These are phyloP conservation scores for Conus betulinus DNA, from an alignment of 1,140 invertebrate genomes.

Conservation along the genomic window DNA sequence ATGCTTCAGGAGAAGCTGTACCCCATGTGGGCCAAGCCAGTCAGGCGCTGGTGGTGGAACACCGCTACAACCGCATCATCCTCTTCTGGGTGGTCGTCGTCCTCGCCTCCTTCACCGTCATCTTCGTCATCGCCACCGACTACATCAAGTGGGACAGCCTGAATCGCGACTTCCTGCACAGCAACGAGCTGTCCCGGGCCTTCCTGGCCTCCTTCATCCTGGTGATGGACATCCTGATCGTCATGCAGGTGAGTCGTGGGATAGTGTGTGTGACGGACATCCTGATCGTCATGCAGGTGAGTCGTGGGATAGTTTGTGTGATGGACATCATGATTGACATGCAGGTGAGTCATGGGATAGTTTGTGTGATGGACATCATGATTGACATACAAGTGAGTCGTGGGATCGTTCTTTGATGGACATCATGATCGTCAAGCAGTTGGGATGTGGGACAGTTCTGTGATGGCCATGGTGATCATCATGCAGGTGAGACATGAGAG, in stretches of 20 bases:
- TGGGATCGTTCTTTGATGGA: no score
- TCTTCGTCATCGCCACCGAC: slow-evolving; percentile 79
- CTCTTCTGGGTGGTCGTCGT: slow-evolving; percentile 78
- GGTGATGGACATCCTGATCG: slow-evolving; percentile 80
- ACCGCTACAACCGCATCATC: slow-evolving; percentile 76
- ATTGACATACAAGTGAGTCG: slow-evolving; percentile 78
- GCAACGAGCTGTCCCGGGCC: slow-evolving; percentile 78
- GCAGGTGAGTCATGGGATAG: slow-evolving; percentile 71
- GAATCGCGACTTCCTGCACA: slow-evolving; percentile 78
- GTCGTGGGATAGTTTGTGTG: slow-evolving; percentile 51
- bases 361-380: slow-evolving; percentile 77
- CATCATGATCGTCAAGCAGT: slow-evolving; percentile 77
- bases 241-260: slow-evolving; percentile 76
- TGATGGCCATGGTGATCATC: no score
- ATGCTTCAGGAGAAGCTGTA: slow-evolving; percentile 81
- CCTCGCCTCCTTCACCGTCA: slow-evolving; percentile 76
- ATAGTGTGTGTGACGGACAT: slow-evolving; percentile 76
- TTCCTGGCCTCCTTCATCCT: slow-evolving; percentile 80
- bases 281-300: slow-evolving; percentile 79
- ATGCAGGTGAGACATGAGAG: no score
- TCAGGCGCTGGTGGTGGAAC: slow-evolving; percentile 76
- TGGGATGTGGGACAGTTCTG: not conserved
- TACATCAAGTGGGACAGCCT: slow-evolving; percentile 79
- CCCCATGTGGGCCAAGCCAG: slow-evolving; percentile 76
- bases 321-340: slow-evolving; percentile 80